phyloP scores from a whole-genome alignment of 2,888 invertebrate species.

The Drosophila nr. perissopoda region DNA sequence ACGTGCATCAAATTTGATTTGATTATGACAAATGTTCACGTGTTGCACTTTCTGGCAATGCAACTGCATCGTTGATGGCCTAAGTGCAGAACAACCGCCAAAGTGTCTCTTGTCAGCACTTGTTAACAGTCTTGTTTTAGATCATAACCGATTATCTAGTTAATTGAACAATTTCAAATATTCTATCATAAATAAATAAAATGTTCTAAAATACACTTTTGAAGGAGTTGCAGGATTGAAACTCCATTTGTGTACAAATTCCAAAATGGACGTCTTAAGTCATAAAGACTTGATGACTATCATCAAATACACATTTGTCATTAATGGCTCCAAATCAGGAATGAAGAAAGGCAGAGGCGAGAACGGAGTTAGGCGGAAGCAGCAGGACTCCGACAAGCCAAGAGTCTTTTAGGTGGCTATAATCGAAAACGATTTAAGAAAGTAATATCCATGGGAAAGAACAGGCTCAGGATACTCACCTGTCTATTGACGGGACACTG shows the following conservation, averaged over 20 bases:
- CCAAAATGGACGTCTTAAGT: neutral
- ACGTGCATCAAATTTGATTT: conserved; percentile 57
- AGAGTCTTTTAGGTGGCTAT: too few species aligned
- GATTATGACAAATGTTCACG: conserved; percentile 60
- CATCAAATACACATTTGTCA: neutral
- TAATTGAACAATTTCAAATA: neutral
- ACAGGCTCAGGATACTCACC: too few species aligned
- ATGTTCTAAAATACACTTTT: neutral
- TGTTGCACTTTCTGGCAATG: conserved; percentile 49
- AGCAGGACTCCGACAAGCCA: too few species aligned
- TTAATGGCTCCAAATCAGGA: neutral
- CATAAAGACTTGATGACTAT: neutral
- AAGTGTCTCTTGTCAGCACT: conserved; percentile 20
- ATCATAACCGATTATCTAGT: neutral
- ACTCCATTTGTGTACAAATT: neutral
- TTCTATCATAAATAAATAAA: neutral
- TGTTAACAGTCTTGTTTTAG: conserved; percentile 1
- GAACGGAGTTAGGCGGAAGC: too few species aligned
- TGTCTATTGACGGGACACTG: too few species aligned
- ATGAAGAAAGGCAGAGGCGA: too few species aligned
- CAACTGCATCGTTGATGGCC: conserved; percentile 8
- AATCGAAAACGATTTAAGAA: too few species aligned
- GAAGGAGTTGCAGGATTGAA: neutral
- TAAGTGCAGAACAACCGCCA: conserved; percentile 12
- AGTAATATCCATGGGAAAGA: too few species aligned